Percentiles rank a stretch among this genome's conserved stretches.
Evolutionary conservation across 2,888 invertebrate species (phyloP).

Genomic region (Pheosia gnoma): DNA sequence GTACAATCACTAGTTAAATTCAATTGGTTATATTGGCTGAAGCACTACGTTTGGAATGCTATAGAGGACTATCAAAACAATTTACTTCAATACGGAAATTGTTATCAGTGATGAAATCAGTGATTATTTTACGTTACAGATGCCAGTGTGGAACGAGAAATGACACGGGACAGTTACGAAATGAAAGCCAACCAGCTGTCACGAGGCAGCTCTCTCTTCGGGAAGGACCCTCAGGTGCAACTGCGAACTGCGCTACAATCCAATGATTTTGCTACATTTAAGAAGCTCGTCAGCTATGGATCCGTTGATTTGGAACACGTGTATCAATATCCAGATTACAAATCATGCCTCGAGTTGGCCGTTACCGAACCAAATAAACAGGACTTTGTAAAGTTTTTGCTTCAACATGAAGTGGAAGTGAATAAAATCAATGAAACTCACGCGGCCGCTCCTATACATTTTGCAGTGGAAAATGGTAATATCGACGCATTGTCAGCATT

Average conservation of each 20-base stretch:
- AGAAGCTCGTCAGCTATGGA: slow-evolving; percentile 74
- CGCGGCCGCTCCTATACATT: slow-evolving; percentile 86
- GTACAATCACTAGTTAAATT: slow-evolving; percentile 52
- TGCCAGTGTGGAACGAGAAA: slow-evolving; percentile 69
- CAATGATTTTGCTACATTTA: slow-evolving; percentile 81
- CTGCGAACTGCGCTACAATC: slow-evolving; percentile 79
- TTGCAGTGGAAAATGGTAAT: slow-evolving; percentile 84
- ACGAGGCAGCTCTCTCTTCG: slow-evolving; percentile 75
- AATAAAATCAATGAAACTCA: slow-evolving; percentile 83
- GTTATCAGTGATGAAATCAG: slow-evolving; percentile 42
- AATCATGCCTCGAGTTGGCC: slow-evolving; percentile 85
- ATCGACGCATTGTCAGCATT: slow-evolving; percentile 74
- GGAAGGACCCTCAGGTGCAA: slow-evolving; percentile 74
- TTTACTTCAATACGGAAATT: slow-evolving; percentile 64
- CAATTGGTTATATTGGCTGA: slow-evolving; percentile 61
- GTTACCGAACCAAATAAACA: slow-evolving; percentile 75
- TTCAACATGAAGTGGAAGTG: slow-evolving; percentile 85
- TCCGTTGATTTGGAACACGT: slow-evolving; percentile 80
- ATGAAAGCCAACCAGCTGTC: slow-evolving; percentile 71
- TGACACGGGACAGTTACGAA: slow-evolving; percentile 78
- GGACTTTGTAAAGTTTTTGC: slow-evolving; percentile 83
- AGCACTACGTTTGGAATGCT: slow-evolving; percentile 52
- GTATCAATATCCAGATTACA: slow-evolving; percentile 83
- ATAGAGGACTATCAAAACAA: slow-evolving; percentile 48
- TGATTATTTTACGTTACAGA: slow-evolving; percentile 64